phyloP scores from a whole-genome alignment of 2,113 vertebrate genomes.

The Cheirogaleus medius region DNA sequence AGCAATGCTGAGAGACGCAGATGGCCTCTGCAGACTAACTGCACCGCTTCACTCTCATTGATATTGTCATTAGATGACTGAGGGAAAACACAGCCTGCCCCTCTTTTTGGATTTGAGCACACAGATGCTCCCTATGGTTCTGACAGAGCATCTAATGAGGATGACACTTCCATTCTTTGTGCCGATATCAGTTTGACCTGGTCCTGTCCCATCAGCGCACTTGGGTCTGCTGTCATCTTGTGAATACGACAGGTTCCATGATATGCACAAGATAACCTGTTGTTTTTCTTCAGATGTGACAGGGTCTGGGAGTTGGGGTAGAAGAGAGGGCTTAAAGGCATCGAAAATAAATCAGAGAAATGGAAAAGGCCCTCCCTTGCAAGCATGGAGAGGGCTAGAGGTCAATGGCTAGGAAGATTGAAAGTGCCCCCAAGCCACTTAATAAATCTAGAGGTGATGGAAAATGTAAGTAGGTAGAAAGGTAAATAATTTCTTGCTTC shows the following conservation, averaged over 20 bases:
- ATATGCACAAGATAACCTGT: not conserved
- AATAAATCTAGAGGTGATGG: conserved; percentile 39
- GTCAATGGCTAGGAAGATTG: conserved; percentile 50
- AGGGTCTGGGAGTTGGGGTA: not conserved
- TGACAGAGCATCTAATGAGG: not conserved
- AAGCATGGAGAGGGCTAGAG: conserved; percentile 18
- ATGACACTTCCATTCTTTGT: not conserved
- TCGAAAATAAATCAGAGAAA: conserved; percentile 40
- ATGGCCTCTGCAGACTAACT: not conserved
- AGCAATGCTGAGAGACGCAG: not conserved
- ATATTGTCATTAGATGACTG: not conserved
- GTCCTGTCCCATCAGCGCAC: not conserved
- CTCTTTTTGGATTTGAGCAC: not conserved
- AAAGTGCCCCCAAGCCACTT: conserved; percentile 20
- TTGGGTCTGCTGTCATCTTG: not conserved
- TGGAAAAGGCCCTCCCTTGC: not conserved
- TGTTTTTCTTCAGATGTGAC: not conserved
- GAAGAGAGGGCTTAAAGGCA: not conserved
- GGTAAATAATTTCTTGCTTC: conserved; percentile 52
- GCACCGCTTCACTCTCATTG: not conserved
- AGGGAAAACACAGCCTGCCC: not conserved
- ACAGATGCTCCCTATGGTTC: not conserved
- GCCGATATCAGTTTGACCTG: not conserved
- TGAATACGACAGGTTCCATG: not conserved
- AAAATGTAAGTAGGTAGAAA: not conserved